These are phyloP conservation scores for Gallinago solitaria DNA, from an alignment of 2,797 vertebrate species.

Conservation along the genomic window DNA sequence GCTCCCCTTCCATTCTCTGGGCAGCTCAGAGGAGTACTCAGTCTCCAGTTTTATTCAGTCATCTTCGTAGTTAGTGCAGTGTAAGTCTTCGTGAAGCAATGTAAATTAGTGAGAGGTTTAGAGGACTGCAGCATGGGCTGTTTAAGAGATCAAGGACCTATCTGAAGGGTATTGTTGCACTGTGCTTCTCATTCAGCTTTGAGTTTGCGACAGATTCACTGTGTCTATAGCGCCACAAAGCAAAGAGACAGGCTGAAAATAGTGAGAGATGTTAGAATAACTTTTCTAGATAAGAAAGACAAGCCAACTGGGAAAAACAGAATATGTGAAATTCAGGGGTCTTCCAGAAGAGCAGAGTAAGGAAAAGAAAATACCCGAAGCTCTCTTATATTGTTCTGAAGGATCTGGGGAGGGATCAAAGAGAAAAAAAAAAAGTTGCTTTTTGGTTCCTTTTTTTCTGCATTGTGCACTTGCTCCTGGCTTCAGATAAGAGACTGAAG, in stretches of 20 bases:
- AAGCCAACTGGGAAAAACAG: neutral
- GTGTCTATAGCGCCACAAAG: neutral
- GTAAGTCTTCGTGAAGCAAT: neutral
- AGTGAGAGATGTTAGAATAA: neutral
- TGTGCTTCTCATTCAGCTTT: neutral
- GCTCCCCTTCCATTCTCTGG: neutral
- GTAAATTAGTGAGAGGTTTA: neutral
- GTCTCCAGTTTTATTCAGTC: neutral
- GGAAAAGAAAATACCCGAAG: slow-evolving; percentile 18
- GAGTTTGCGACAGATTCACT: neutral
- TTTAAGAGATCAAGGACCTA: neutral
- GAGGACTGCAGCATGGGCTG: neutral
- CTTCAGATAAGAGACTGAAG: slow-evolving; percentile 26
- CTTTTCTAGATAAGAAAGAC: slow-evolving; percentile 10
- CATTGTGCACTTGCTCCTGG: slow-evolving; percentile 6
- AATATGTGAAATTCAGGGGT: neutral
- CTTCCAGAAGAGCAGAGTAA: slow-evolving; percentile 24
- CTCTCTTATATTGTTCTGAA: slow-evolving; percentile 6
- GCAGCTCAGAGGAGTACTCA: neutral
- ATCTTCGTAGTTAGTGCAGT: neutral
- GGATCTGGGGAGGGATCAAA: slow-evolving; percentile 21
- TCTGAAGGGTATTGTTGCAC: neutral
- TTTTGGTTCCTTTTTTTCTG: neutral
- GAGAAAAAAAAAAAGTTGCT: neutral
- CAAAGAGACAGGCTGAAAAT: neutral